These are phyloP conservation scores for Phocoena sinus DNA, from an alignment of 2,113 vertebrate genomes.

Conservation along the genomic window DNA sequence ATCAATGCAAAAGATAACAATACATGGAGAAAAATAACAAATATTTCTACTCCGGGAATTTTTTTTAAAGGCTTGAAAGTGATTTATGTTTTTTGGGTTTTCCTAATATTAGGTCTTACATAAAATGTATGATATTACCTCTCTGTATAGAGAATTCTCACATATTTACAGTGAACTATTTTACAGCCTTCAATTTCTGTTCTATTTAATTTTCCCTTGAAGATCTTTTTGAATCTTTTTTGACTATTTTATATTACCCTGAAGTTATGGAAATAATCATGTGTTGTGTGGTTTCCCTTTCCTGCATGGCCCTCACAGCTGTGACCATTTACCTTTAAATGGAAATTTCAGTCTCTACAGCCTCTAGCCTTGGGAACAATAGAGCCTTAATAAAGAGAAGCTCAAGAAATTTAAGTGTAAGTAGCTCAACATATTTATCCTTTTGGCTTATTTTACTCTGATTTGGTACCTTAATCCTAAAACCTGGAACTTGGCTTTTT, in stretches of 20 bases:
- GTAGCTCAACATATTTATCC: background rate
- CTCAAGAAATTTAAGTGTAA: background rate
- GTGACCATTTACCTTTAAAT: background rate
- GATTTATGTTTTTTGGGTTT: slow-evolving; percentile 9
- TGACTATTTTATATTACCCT: background rate
- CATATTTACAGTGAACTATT: background rate
- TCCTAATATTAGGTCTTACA: slow-evolving; percentile 1
- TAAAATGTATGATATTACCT: slow-evolving; percentile 19
- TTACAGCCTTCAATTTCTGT: background rate
- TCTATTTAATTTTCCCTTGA: slow-evolving; percentile 23
- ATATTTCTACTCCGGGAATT: background rate
- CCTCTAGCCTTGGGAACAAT: background rate
- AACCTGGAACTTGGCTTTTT: background rate
- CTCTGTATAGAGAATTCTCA: background rate
- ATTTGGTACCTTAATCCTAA: slow-evolving; percentile 22
- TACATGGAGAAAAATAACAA: background rate
- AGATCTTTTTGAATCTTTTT: background rate
- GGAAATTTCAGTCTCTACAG: background rate
- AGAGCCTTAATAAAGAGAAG: slow-evolving; percentile 8
- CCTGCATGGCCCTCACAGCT: background rate
- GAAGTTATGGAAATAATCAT: background rate
- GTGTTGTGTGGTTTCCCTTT: background rate
- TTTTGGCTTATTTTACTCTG: slow-evolving; percentile 30
- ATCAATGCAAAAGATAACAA: background rate
- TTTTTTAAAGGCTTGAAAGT: background rate